Percentiles rank a stretch among this genome's conserved stretches.
Conservation (phyloP, 1,140 invertebrate species). For the Thaumetopoea pityocampa region DNA sequence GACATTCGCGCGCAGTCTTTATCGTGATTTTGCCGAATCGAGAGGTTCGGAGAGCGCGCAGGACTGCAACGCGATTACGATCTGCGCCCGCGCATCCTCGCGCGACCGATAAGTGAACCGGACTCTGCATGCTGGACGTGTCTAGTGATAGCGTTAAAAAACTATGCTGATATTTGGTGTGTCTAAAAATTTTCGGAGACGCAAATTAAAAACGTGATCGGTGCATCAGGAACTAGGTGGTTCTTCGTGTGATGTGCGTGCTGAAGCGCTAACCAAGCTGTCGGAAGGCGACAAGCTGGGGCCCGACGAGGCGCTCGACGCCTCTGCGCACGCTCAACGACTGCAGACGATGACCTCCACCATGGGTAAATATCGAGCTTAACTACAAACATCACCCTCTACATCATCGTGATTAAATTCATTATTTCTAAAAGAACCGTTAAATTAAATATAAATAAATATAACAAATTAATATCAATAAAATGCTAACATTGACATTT, state of each 20-base stretch:
- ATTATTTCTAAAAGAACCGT: conserved; percentile 9
- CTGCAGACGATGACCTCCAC: conserved; percentile 72
- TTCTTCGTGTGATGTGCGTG: conserved; percentile 62
- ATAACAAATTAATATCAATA: conserved; percentile 9
- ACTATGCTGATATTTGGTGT: conserved; percentile 68
- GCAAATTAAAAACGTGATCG: conserved; percentile 69
- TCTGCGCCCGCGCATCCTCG: conserved; percentile 34
- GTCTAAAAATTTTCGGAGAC: conserved; percentile 60
- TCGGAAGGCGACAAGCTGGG: conserved; percentile 61
- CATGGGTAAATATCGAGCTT: conserved; percentile 64
- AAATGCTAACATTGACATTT: conserved; percentile 2
- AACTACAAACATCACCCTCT: conserved; percentile 10
- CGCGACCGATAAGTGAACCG: conserved; percentile 49
- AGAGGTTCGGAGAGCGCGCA: conserved; percentile 62
- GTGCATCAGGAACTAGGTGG: conserved; percentile 48
- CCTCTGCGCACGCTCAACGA: conserved; percentile 59
- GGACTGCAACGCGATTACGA: conserved; percentile 32
- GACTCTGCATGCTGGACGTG: conserved; percentile 50
- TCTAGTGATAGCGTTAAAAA: conserved; percentile 49
- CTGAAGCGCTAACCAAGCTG: conserved; percentile 57
- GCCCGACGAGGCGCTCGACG: conserved; percentile 60
- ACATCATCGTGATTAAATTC: neutral
- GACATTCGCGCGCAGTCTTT: conserved; percentile 74
- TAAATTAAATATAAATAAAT: conserved; percentile 2
- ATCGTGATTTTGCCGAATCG: conserved; percentile 74